Evolutionary conservation across 2,888 invertebrate species (phyloP), one percentile per base, ranked within the genome.

Genomic region (Leuctra nigra): DNA sequence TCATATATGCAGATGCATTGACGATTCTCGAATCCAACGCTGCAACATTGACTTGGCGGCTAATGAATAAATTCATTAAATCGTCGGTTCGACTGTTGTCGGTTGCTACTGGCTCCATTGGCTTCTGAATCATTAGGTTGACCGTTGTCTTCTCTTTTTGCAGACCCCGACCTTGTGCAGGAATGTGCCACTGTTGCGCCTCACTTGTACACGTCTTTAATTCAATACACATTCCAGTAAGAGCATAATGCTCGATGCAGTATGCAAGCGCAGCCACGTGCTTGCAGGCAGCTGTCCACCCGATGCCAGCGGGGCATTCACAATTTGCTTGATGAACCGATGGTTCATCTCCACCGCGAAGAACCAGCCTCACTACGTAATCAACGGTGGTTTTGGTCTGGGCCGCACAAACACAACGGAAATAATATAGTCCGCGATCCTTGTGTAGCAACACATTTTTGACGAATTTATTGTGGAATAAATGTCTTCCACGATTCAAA

Each of bases 251-350:
- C 14, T 48, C 48, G 9, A 48, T 4, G 13, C 9, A 29, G 24
- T 48, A 24, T 6, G 16, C 4, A 48, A 48, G 48, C 9, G 33
- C 33, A 11, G 29, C 29, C 11, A 52, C 52, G 18, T 33, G 52
- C 52, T 52, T 52, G 52, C 52, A 52, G 2, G 52, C 52, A 16
- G 52, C 52, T 6, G 52, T 13, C 52, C 29, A 33, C 9, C 22
- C 35, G n/a, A 11, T 18, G 2, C 52, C 52, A 7, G 52, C 52
- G 20, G 52, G 52, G 14, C 52, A 52, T 18, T 52, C 29, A 29
- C 52, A 52, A 9, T 9, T 14, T 11, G 29, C 52, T 29, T 13
- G 25, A 7, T 13, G 16, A 13, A 52, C 22, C 6, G 11, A 6
- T 9, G n/a, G n/a, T 20, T 7, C 33, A 29, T 29, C 29, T 11